phyloP scores from a whole-genome alignment of 1,140 invertebrate genomes.

The Ptiloglossa arizonensis region DNA sequence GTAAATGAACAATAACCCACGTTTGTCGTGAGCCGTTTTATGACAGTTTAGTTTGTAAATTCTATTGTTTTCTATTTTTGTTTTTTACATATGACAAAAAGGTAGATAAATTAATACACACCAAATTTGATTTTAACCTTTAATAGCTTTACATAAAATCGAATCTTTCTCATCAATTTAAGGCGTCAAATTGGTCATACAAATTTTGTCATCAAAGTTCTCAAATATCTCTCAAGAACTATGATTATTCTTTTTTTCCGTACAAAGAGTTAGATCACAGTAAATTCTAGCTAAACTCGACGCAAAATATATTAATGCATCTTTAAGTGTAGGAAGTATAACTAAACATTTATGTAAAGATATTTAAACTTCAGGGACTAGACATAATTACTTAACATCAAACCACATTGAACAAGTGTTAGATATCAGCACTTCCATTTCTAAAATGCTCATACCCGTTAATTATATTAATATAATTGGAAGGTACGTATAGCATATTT shows the following conservation, averaged over 20 bases:
- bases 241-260: constrained; percentile 39
- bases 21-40: background rate
- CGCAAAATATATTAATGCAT: constrained; percentile 55
- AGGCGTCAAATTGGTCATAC: constrained; percentile 50
- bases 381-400: constrained; percentile 39
- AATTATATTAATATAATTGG: constrained; percentile 53
- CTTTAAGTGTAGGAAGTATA: constrained; percentile 20
- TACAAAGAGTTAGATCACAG: constrained; percentile 60
- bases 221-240: constrained; percentile 35
- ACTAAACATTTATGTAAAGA: constrained; percentile 41
- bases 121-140: constrained; percentile 46
- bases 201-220: constrained; percentile 48
- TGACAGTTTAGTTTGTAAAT: background rate
- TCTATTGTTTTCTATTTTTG: constrained; percentile 43
- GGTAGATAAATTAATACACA: constrained; percentile 18
- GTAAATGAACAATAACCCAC: constrained; percentile 8
- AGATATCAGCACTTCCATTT: constrained; percentile 47
- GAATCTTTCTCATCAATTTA: constrained; percentile 42
- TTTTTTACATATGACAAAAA: background rate
- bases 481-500: constrained; percentile 71
- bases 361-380: constrained; percentile 42
- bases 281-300: constrained; percentile 48
- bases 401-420: constrained; percentile 41
- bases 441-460: constrained; percentile 45
- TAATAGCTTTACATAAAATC: constrained; percentile 58